Evolutionary conservation across 2,797 vertebrate species (phyloP).

Genomic region (Darevskia nairensis): DNA sequence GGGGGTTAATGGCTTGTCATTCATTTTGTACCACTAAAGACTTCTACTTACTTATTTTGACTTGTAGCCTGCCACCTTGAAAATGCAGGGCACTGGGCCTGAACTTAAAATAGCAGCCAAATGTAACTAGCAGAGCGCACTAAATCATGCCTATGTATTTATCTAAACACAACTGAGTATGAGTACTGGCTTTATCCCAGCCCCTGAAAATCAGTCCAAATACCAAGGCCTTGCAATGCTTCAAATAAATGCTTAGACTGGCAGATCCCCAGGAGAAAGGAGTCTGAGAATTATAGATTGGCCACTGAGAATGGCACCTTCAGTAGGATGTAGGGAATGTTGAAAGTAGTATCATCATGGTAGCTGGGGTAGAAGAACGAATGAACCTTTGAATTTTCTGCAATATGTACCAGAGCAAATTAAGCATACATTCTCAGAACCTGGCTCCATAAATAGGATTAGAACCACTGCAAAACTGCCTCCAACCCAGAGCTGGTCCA

Average conservation of each 20-base stretch:
- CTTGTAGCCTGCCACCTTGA: not conserved
- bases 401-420: slow-evolving; percentile 6
- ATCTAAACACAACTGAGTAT: not conserved
- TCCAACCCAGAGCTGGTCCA: too few relatives aligned
- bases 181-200: not conserved
- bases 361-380: slow-evolving; percentile 25
- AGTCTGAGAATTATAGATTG: not conserved
- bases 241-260: slow-evolving; percentile 17
- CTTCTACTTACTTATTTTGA: slow-evolving; percentile 6
- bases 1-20: not conserved
- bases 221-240: not conserved
- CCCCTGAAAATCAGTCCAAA: not conserved
- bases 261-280: not conserved
- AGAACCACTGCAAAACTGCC: too few relatives aligned
- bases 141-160: slow-evolving; percentile 2
- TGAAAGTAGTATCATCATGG: slow-evolving; percentile 10
- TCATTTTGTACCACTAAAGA: not conserved
- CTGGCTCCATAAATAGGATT: too few relatives aligned
- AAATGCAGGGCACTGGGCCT: not conserved
- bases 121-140: not conserved
- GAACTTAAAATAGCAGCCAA: slow-evolving; percentile 3
- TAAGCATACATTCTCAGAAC: slow-evolving; percentile 2
- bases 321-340: not conserved
- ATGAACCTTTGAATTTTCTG: slow-evolving; percentile 9
- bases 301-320: not conserved